Conservation (phyloP, 2,888 invertebrate genomes). For the Ectropis crepuscularia region DNA sequence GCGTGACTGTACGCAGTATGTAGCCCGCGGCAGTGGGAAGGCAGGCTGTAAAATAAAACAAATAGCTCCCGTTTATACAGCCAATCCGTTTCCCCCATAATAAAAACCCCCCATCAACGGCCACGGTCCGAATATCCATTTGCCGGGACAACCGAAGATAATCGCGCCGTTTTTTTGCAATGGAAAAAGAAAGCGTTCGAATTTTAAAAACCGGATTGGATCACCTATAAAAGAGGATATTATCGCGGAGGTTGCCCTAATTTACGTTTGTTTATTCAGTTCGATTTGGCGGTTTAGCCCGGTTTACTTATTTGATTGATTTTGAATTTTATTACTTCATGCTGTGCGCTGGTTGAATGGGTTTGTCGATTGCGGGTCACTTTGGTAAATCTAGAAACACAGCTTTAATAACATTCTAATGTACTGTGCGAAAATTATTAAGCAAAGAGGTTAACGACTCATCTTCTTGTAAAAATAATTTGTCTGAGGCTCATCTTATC, state of each 20-base stretch:
- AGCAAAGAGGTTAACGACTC: too few relatives aligned
- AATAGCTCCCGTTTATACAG: constrained; percentile 37
- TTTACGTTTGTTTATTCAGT: constrained; percentile 36
- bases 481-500: too few relatives aligned
- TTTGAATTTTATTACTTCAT: constrained; percentile 15
- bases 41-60: constrained; percentile 40
- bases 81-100: constrained; percentile 45
- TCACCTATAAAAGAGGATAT: constrained; percentile 41
- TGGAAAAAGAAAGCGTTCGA: constrained; percentile 37
- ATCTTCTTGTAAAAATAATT: too few relatives aligned
- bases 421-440: too few relatives aligned
- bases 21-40: constrained; percentile 21
- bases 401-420: background rate
- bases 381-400: background rate
- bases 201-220: constrained; percentile 41
- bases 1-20: constrained; percentile 30
- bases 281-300: constrained; percentile 24
- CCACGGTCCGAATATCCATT: constrained; percentile 46
- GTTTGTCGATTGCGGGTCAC: background rate
- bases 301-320: constrained; percentile 28
- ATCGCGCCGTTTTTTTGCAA: constrained; percentile 43
- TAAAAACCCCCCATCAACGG: constrained; percentile 45
- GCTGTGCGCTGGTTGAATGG: constrained; percentile 4
- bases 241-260: constrained; percentile 24
- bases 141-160: constrained; percentile 43